Base-by-base conservation (phyloP, 1,140 invertebrate species). In the Drosophila yakuba region DNA sequence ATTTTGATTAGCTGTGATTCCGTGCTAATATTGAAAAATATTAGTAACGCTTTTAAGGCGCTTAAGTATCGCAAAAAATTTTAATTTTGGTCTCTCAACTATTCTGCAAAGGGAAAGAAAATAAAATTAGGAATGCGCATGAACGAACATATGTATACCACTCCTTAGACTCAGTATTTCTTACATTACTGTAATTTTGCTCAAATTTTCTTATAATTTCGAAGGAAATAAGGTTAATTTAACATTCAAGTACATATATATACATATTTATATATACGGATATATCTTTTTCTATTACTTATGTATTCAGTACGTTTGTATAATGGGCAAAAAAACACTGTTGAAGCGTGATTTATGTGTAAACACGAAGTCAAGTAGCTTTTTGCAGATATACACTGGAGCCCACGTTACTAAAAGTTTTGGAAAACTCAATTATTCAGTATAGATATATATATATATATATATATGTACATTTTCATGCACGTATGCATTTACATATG, bases 401-500 rank as follows among this genome's bases (percentile, higher is more conserved):
- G 3, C 8, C 32, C 14, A 8, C 4, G 32, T 43, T 60, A 35
- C 57, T 8, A 8, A 23, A 43, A 60, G 20, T 41, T 43, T 10
- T 39, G 25, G 14, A 14, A 17, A 23, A n/a, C 25, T 59, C n/a
- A 39, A 59, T 62, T 60, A 15, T 11, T 17, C 10, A 35, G 43
- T 35, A 41, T 54, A 54, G 11, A 38, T 25, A 35, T 17, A 43
- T 8, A 17, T 43, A 17, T 43, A 8, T 44, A 44, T 20, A 20
- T 45, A 23, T 15, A 12, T 35, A 36, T 20, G 10, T 60, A 41
- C n/a, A 59, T 17, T 60, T 43, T 51, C 48, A 57, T 63, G 60
- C 55, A 63, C 55, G 60, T 57, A 63, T 57, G 35, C 52, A 72
- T 72, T 48, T 56, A 69, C 66, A 48, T 38, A 72, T 69, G 67